phyloP scores from a whole-genome alignment of 2,113 vertebrate species.

The Tachysurus fulvidraco region DNA sequence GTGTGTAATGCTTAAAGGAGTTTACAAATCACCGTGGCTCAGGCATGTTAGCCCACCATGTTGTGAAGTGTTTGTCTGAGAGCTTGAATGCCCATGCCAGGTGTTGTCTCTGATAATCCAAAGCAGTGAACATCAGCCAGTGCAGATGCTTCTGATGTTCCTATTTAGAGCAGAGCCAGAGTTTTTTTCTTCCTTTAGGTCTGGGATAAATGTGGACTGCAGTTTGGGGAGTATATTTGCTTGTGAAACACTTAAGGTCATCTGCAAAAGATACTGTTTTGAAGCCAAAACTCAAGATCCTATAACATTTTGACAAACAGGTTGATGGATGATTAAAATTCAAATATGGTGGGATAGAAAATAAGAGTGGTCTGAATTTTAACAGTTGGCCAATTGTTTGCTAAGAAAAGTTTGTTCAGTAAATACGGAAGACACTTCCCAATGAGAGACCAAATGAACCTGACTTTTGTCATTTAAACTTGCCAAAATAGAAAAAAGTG shows the following conservation, averaged over 20 bases:
- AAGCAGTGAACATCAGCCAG: slow-evolving; percentile 27
- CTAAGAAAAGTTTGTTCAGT: not conserved
- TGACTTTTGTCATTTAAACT: not conserved
- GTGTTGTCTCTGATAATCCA: slow-evolving; percentile 44
- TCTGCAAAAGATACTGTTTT: not conserved
- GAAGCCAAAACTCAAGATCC: not conserved
- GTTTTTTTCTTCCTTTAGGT: not conserved
- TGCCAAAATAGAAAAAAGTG: not conserved
- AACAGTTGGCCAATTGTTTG: not conserved
- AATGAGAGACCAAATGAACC: not conserved
- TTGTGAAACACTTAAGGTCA: not conserved
- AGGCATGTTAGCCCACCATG: slow-evolving; percentile 40
- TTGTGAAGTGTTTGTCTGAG: slow-evolving; percentile 35
- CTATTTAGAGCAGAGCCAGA: not conserved
- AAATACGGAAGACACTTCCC: not conserved
- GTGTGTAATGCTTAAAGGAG: slow-evolving; percentile 28
- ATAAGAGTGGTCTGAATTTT: not conserved
- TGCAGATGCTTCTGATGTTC: slow-evolving; percentile 21
- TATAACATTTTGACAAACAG: not conserved
- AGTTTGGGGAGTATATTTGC: slow-evolving; percentile 18
- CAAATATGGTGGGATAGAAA: not conserved
- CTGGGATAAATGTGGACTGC: not conserved
- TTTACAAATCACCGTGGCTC: slow-evolving; percentile 29
- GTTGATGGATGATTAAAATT: slow-evolving; percentile 7
- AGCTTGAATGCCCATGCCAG: slow-evolving; percentile 35